A percentile compares a stretch with the other conserved stretches of the same genome.
These are phyloP conservation scores for Coranthus polyacanthus DNA, from an alignment of 2,797 vertebrate genomes.

Conservation along the genomic window DNA sequence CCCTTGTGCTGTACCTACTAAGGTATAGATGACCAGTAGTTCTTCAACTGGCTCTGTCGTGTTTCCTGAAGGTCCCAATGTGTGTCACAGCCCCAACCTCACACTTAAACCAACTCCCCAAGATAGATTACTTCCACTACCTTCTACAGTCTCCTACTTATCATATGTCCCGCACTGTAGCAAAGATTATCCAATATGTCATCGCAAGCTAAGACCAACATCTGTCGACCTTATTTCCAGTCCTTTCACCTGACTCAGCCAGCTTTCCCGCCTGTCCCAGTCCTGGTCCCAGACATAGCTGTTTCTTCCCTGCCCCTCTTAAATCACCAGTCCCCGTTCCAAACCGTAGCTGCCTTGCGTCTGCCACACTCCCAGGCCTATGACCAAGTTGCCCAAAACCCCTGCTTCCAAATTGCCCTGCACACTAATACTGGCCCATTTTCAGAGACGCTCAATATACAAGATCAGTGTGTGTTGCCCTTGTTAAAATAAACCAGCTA, in stretches of 20 bases:
- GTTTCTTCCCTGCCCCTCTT: constrained; percentile 63
- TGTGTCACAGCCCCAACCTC: constrained; percentile 41
- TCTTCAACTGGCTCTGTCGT: neutral
- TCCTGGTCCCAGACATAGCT: constrained; percentile 62
- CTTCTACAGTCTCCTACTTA: constrained; percentile 39
- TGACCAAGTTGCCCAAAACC: constrained; percentile 39
- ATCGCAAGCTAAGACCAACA: constrained; percentile 27
- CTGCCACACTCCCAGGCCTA: constrained; percentile 52
- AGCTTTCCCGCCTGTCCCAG: constrained; percentile 52
- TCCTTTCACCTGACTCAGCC: constrained; percentile 68
- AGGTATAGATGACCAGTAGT: neutral
- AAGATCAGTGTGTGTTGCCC: constrained; percentile 47
- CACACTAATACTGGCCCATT: constrained; percentile 40
- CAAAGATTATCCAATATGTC: constrained; percentile 51
- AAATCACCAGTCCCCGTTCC: constrained; percentile 66
- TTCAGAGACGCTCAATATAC: constrained; percentile 40
- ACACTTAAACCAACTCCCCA: constrained; percentile 43
- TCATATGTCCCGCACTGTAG: constrained; percentile 44
- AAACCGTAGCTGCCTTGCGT: constrained; percentile 34
- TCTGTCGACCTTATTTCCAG: constrained; percentile 56
- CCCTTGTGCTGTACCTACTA: neutral
- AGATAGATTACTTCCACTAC: constrained; percentile 56
- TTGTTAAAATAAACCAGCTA: constrained; percentile 77
- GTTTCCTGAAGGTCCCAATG: constrained; percentile 54
- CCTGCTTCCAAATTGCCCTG: constrained; percentile 44